Conservation (phyloP, 1,140 invertebrate species). For the Microplitis mediator region DNA sequence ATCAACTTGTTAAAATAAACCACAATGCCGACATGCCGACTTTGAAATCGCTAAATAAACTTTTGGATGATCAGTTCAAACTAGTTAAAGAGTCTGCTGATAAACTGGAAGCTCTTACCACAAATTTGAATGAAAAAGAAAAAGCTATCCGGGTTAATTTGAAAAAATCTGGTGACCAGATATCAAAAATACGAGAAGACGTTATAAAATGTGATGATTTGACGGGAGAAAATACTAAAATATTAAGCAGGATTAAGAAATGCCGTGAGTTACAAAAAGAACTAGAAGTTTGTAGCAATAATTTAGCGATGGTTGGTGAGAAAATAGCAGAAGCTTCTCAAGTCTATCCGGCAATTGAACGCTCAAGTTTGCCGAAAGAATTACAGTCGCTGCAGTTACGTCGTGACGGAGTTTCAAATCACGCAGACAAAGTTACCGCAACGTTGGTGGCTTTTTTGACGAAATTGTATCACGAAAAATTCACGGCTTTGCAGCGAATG, state of each 20-base stretch:
- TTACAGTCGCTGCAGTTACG: conserved; percentile 77
- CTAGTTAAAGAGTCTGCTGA: conserved; percentile 75
- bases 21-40: conserved; percentile 73
- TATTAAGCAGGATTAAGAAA: conserved; percentile 77
- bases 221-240: conserved; percentile 83
- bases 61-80: conserved; percentile 80
- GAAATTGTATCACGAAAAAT: conserved; percentile 87
- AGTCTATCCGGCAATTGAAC: conserved; percentile 79
- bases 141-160: conserved; percentile 73
- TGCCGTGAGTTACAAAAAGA: conserved; percentile 75
- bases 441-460: conserved; percentile 81
- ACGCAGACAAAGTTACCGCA: conserved; percentile 82
- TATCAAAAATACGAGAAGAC: conserved; percentile 80
- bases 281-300: conserved; percentile 65
- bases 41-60: conserved; percentile 70
- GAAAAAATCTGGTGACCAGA: conserved; percentile 71
- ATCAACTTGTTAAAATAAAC: conserved; percentile 81
- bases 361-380: conserved; percentile 80
- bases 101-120: conserved; percentile 75
- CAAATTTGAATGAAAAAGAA: conserved; percentile 75
- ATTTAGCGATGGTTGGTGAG: conserved; percentile 68
- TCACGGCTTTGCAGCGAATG: conserved; percentile 78
- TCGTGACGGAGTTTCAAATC: conserved; percentile 73
- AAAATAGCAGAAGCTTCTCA: conserved; percentile 64
- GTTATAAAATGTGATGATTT: conserved; percentile 91